phyloP scores from a whole-genome alignment of 2,113 vertebrate genomes.

The Hypomesus transpacificus region DNA sequence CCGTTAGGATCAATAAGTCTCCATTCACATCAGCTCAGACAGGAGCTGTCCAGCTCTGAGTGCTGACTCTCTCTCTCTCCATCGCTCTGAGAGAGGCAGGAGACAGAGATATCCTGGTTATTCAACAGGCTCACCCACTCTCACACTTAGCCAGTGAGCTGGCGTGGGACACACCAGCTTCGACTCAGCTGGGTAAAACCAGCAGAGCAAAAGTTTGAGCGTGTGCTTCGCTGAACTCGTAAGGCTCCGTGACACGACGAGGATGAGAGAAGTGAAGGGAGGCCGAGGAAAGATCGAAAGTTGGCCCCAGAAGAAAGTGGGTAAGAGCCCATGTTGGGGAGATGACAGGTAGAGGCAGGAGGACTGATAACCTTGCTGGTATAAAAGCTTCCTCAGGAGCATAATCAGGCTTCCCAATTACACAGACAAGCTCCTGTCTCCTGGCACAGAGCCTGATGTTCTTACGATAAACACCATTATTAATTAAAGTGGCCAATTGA shows the following conservation, averaged over 20 bases:
- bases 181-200: too few species aligned
- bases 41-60: constrained; percentile 58
- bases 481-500: constrained; percentile 77
- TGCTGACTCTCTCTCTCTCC: constrained; percentile 46
- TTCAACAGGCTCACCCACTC: background rate
- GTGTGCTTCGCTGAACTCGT: too few species aligned
- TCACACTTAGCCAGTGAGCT: constrained; percentile 3
- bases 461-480: constrained; percentile 75
- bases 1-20: constrained; percentile 63
- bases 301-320: constrained; percentile 46
- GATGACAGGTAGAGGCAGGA: constrained; percentile 66
- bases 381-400: constrained; percentile 73
- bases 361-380: constrained; percentile 75
- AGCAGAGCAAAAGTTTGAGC: too few species aligned
- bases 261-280: background rate
- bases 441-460: constrained; percentile 64
- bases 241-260: background rate
- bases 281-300: constrained; percentile 13
- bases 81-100: background rate
- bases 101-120: background rate
- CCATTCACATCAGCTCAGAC: constrained; percentile 51
- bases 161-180: constrained; percentile 4
- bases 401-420: constrained; percentile 76
- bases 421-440: constrained; percentile 60
- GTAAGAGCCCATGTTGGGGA: constrained; percentile 44